phyloP scores from a whole-genome alignment of 2,888 invertebrate species.

The Acleris literana region DNA sequence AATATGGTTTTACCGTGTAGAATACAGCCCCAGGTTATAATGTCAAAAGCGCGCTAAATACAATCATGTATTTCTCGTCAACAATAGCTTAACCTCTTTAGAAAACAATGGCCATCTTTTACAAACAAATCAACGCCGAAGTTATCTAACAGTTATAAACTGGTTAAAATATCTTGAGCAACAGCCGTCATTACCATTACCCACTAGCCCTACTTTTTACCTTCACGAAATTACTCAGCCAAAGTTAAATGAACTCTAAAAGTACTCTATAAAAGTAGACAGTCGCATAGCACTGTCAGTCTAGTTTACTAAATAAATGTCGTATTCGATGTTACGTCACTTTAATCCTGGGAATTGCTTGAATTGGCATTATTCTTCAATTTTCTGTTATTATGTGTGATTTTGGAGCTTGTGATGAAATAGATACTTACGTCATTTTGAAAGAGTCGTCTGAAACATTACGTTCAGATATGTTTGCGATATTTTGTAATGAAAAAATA shows the following conservation, averaged over 20 bases:
- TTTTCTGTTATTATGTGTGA: constrained; percentile 27
- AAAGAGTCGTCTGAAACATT: background rate
- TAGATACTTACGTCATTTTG: background rate
- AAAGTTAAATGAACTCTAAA: constrained; percentile 44
- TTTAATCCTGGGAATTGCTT: constrained; percentile 31
- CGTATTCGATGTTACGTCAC: constrained; percentile 26
- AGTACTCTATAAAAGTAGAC: constrained; percentile 8
- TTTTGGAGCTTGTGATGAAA: constrained; percentile 19
- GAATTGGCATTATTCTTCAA: constrained; percentile 32
- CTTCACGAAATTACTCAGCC: constrained; percentile 41
- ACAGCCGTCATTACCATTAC: constrained; percentile 38
- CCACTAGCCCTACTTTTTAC: constrained; percentile 41
- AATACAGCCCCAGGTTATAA: no score
- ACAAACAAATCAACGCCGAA: constrained; percentile 17
- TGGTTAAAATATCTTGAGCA: constrained; percentile 39
- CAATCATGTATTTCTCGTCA: background rate
- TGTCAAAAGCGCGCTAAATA: background rate
- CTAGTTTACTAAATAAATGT: background rate
- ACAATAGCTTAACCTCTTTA: constrained; percentile 8
- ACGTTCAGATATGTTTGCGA: constrained; percentile 11
- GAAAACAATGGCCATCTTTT: constrained; percentile 18
- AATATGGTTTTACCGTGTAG: no score
- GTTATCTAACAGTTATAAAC: constrained; percentile 24
- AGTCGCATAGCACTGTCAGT: background rate
- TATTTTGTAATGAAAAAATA: background rate